Evolutionary conservation across 2,113 vertebrate genomes (phyloP), one percentile per base, ranked within the genome.

Genomic region (Rana temporaria): DNA sequence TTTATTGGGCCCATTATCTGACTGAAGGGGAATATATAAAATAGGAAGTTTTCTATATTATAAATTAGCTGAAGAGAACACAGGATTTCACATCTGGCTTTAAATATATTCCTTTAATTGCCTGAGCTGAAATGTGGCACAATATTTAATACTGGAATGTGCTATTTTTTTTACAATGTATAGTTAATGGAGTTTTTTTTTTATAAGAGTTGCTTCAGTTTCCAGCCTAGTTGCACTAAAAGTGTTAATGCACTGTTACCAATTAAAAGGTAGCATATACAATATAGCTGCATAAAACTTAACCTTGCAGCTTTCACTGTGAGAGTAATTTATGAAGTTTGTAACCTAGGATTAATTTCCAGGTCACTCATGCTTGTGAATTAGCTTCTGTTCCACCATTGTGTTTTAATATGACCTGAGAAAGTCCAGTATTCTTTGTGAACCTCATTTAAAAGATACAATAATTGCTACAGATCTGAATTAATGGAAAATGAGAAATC

Each of bases 381-480:
- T 79, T 79, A 22, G 55, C 59, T 60, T 79, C 59, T 55, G 48
- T 67, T 78, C 66, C 18, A n/a, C 30, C 52, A 69, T 69, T 69
- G 55, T 79, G 60, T 66, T 69, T 24, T 60, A 75, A 79, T 60
- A 24, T 42, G 55, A 59, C 78, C 56, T 42, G 32, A 53, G 42
- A 59, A 66, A 12, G 5, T 68, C 6, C 19, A 38, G 11, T 59
- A 79, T 59, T 78, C 42, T 65, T 30, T 52, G 55, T 72, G 38
- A 71, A 52, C 5, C 22, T 16, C 16, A 81, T 63, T 70, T 60
- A 53, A 59, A 71, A 62, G 22, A 71, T 81, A 48, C 22, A 80
- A 52, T 62, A 48, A 80, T 60, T 42, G 38, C 17, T 53, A 20
- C 30, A 32, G 22, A 81, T 70, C 62, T 52, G 4, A 81, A 81